Evolutionary conservation across 2,113 vertebrate genomes (phyloP).

Genomic region (Dasyprocta punctata): DNA sequence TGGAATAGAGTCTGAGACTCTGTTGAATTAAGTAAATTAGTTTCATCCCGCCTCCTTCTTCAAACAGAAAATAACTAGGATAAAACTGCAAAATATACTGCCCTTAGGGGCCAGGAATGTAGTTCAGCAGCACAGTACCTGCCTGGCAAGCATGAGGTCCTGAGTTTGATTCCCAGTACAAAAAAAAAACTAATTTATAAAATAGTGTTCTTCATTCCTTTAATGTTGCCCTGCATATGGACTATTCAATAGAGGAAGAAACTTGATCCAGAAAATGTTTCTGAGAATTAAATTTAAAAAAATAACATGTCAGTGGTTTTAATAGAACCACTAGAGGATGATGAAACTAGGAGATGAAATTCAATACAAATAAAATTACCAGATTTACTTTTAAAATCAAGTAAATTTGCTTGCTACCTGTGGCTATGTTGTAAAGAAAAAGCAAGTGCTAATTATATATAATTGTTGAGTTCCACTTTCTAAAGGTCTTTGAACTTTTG

Average conservation of each 20-base stretch:
- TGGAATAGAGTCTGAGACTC: not conserved
- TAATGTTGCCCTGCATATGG: not conserved
- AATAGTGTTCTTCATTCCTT: not conserved
- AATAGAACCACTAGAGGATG: not conserved
- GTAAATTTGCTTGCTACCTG: not conserved
- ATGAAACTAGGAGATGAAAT: not conserved
- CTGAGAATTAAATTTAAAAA: slow-evolving; percentile 37
- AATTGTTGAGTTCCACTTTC: slow-evolving; percentile 12
- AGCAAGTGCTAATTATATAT: not conserved
- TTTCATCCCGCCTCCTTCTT: not conserved
- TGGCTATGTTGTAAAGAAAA: not conserved
- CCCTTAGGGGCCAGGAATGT: no score
- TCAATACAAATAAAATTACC: not conserved
- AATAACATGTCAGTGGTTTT: not conserved
- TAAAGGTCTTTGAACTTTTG: slow-evolving; percentile 31
- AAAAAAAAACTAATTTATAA: no score
- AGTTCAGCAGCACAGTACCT: no score
- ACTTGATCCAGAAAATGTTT: not conserved
- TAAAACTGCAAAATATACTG: not conserved
- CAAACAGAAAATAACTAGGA: not conserved
- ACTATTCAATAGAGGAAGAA: not conserved
- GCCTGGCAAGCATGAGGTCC: no score
- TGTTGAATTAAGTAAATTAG: not conserved
- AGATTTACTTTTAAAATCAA: not conserved
- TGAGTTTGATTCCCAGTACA: no score